Conservation (phyloP, 1,140 invertebrate species). For the Ceratina japonica region DNA sequence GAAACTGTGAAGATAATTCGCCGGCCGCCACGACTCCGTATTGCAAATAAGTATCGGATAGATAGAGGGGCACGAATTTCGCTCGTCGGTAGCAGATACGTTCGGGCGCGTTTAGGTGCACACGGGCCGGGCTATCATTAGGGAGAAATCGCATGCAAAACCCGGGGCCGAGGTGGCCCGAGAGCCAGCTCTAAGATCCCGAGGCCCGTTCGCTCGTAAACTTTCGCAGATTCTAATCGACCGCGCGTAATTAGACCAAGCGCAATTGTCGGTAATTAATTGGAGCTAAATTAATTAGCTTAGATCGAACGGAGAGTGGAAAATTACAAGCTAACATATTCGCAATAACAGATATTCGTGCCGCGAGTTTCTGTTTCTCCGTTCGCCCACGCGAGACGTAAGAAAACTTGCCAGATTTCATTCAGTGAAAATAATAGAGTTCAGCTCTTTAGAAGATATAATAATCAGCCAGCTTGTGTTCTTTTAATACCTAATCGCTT, state of each 20-base stretch:
- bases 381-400: not conserved
- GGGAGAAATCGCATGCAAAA: constrained; percentile 57
- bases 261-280: constrained; percentile 65
- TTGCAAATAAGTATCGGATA: too few species aligned
- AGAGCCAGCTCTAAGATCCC: constrained; percentile 41
- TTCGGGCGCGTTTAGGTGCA: constrained; percentile 6
- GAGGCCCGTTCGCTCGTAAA: constrained; percentile 54
- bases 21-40: constrained; percentile 3
- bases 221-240: constrained; percentile 64
- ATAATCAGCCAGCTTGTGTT: too few species aligned
- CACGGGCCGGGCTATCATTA: constrained; percentile 15
- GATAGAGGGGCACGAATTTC: too few species aligned
- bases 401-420: too few species aligned
- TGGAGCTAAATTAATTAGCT: constrained; percentile 61
- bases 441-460: too few species aligned
- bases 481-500: too few species aligned
- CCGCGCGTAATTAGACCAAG: constrained; percentile 59
- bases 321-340: constrained; percentile 48
- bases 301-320: constrained; percentile 49
- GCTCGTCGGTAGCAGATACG: not conserved
- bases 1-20: constrained; percentile 30
- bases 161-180: not conserved
- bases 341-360: too few species aligned
- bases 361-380: not conserved
- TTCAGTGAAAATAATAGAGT: too few species aligned